phyloP scores from a whole-genome alignment of 1,140 invertebrate genomes.

The Zelostemma sp. region DNA sequence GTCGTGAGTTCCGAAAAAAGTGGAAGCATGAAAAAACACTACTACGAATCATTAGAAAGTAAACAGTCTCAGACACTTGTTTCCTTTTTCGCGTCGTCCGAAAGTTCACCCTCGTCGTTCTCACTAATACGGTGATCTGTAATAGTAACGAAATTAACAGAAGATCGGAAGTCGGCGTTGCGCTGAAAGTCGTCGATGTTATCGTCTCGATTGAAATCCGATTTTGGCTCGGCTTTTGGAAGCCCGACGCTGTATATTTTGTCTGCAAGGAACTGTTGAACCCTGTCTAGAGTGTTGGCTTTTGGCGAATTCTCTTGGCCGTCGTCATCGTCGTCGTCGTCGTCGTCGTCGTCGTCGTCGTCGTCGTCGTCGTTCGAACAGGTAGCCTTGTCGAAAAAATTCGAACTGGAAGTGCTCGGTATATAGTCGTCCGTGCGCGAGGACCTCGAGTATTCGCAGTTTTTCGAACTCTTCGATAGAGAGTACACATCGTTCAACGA shows the following conservation, averaged over 20 bases:
- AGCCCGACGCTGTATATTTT: neutral
- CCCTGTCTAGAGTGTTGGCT: neutral
- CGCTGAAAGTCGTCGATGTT: neutral
- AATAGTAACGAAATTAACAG: neutral
- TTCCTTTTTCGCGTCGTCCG: neutral
- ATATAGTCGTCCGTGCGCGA: constrained; percentile 50
- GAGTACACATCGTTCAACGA: constrained; percentile 60
- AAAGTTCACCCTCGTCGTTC: neutral
- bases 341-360: neutral
- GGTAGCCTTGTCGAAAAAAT: constrained; percentile 33
- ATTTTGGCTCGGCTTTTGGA: neutral
- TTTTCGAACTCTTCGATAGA: constrained; percentile 50
- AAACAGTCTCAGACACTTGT: neutral
- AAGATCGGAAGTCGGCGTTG: neutral
- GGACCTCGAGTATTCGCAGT: constrained; percentile 50
- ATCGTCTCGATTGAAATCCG: neutral
- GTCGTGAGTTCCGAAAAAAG: too few relatives aligned
- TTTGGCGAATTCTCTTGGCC: neutral
- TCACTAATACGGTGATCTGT: neutral
- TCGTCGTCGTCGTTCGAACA: neutral
- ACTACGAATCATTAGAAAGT: too few relatives aligned
- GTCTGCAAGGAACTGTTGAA: neutral
- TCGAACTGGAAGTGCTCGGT: constrained; percentile 48
- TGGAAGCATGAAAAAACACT: too few relatives aligned
- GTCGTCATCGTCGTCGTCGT: neutral